Conservation (phyloP, 2,797 vertebrate species). For the Psittacula derbiana region DNA sequence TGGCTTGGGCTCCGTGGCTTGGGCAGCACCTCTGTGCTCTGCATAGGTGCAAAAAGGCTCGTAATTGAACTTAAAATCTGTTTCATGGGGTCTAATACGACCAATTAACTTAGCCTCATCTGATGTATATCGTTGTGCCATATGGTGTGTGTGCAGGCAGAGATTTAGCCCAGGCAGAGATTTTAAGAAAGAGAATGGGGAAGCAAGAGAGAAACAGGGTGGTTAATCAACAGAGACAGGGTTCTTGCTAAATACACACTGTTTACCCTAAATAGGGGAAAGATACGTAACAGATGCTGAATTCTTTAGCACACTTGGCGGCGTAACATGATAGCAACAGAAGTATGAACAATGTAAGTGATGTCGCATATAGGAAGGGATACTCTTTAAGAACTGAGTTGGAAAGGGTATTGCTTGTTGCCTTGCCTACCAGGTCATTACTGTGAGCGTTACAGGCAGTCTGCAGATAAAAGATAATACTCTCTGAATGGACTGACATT, state of each 20-base stretch:
- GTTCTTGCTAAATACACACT: slow-evolving; percentile 19
- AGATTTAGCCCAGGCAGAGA: not conserved
- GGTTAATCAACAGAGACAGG: not conserved
- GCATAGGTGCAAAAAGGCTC: slow-evolving; percentile 43
- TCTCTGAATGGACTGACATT: not conserved
- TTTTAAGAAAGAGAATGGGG: not conserved
- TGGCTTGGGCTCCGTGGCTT: slow-evolving; percentile 11
- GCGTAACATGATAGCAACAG: not conserved
- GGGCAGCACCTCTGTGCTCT: not conserved
- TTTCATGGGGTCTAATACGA: slow-evolving; percentile 29
- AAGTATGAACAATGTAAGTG: not conserved
- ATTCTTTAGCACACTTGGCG: not conserved
- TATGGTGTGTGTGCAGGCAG: not conserved
- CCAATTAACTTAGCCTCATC: slow-evolving; percentile 53
- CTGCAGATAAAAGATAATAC: not conserved
- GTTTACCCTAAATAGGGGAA: slow-evolving; percentile 31
- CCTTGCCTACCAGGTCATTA: slow-evolving; percentile 9
- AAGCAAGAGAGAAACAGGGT: not conserved
- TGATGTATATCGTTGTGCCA: not conserved
- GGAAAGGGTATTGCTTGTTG: not conserved
- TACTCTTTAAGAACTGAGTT: not conserved
- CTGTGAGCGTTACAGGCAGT: not conserved
- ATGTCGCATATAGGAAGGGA: not conserved
- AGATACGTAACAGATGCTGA: slow-evolving; percentile 1
- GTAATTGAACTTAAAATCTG: slow-evolving; percentile 64